These are phyloP conservation scores for Oreochromis mossambicus DNA, from an alignment of 2,797 vertebrate genomes.

Conservation along the genomic window DNA sequence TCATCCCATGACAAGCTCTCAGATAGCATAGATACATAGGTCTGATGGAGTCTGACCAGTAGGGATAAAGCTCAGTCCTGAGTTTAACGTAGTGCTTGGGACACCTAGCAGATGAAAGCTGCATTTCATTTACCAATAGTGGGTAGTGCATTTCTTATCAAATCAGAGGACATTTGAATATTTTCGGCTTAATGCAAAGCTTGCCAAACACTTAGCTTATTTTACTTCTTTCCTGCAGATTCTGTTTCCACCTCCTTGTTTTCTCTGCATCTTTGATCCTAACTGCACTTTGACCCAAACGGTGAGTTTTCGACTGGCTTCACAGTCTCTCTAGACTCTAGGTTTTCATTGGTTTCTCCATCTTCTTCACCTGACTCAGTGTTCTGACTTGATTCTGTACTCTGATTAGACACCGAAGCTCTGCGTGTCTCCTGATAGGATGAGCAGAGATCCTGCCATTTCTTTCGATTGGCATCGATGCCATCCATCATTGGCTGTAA, in stretches of 20 bases:
- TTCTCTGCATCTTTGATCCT: conserved; percentile 3
- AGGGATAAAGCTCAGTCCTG: conserved; percentile 23
- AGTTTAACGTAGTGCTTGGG: conserved; percentile 46
- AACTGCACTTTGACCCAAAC: conserved; percentile 15
- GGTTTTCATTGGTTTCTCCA: neutral
- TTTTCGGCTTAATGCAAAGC: neutral
- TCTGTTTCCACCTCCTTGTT: conserved; percentile 13
- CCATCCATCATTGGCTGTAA: conserved; percentile 78
- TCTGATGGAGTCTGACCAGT: neutral
- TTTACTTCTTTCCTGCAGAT: conserved; percentile 9
- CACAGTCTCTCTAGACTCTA: neutral
- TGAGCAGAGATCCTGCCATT: conserved; percentile 77
- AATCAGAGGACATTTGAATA: neutral
- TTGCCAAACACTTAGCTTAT: neutral
- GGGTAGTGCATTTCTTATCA: conserved; percentile 9
- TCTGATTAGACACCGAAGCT: conserved; percentile 39
- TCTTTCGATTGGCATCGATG: conserved; percentile 75
- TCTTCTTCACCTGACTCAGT: conserved; percentile 13
- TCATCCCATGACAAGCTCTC: neutral
- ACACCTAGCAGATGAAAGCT: conserved; percentile 14
- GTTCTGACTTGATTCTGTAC: conserved; percentile 21
- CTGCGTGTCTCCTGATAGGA: conserved; percentile 61
- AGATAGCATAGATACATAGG: neutral
- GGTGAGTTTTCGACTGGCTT: neutral
- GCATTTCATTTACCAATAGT: neutral